Evolutionary conservation across 2,888 invertebrate species (phyloP), one percentile per base, ranked within the genome.

Genomic region (Parnassius smintheus): DNA sequence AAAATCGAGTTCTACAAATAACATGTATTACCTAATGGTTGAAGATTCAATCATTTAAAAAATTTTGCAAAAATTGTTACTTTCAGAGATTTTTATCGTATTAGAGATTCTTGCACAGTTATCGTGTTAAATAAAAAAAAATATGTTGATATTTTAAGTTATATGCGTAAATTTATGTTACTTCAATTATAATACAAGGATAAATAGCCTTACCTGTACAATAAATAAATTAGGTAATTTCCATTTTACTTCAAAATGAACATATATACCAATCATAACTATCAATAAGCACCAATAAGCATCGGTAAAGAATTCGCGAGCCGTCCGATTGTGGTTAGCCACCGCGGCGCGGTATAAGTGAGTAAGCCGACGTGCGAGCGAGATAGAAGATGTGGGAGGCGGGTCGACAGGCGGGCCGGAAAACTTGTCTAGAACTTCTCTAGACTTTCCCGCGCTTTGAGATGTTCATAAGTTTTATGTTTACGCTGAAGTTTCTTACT

Each of bases 391-490:
- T 57, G 60, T 61, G 68, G 68, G 75, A 75, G 84, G 83, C 80
- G 83, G 82, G 72, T 69, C 77, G 75, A 73, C 77, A 77, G 83
- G 85, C 80, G 84, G 82, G 71, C 61, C 74, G 67, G 69, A 68
- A 82, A 86, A 85, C 82, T 87, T 83, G 72, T 70, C 69, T 59
- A 63, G 65, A 82, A 86, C 77, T 86, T 88, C 78, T 67, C 66
- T 62, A 63, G 62, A 77, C 77, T 90, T 90, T 89, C 88, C 88
- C 88, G 88, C 88, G 88, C 81, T 85, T 85, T 85, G 72, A 67
- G 66, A 65, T 59, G 66, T 69, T 66, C 57, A 59, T 25, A 57
- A 46, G 13, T 46, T 57, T 18, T 45, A n/a, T 35, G 4, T 35
- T 35, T 35, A 35, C 7, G 3, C 4, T 35, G 4, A 7, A 35